Conservation (phyloP, 2,113 vertebrate genomes). For the Notarius lentiginosus region DNA sequence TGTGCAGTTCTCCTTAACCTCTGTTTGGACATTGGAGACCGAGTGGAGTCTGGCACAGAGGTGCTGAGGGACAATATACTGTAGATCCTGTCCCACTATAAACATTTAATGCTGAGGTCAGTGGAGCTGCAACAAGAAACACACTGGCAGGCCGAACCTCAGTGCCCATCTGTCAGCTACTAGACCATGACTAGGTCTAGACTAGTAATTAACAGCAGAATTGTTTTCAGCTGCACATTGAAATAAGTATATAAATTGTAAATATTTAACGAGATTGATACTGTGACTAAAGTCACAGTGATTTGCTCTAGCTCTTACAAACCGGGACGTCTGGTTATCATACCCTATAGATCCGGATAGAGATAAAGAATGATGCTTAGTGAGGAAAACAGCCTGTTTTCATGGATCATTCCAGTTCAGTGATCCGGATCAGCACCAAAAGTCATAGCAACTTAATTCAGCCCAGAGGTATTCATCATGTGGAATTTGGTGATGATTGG, state of each 20-base stretch:
- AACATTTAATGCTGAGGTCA: background rate
- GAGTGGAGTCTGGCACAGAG: background rate
- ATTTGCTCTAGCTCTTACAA: no score
- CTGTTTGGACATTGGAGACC: background rate
- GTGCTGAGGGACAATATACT: background rate
- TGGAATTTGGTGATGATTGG: no score
- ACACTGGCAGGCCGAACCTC: background rate
- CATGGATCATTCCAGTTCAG: no score
- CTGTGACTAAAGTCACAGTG: no score
- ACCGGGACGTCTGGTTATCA: no score
- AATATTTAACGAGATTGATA: no score
- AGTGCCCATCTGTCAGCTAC: background rate
- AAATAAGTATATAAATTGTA: background rate
- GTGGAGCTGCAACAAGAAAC: background rate
- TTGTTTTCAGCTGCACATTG: background rate
- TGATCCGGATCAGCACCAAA: no score
- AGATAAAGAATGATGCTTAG: no score
- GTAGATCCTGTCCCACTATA: background rate
- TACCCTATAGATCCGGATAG: no score
- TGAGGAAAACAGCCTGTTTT: no score
- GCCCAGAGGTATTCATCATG: no score
- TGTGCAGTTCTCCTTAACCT: background rate
- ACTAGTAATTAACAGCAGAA: constrained; percentile 3
- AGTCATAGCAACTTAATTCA: no score
- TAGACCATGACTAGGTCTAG: background rate